Evolutionary conservation across 2,888 invertebrate genomes (phyloP).

Genomic region (Capitulum mitella): DNA sequence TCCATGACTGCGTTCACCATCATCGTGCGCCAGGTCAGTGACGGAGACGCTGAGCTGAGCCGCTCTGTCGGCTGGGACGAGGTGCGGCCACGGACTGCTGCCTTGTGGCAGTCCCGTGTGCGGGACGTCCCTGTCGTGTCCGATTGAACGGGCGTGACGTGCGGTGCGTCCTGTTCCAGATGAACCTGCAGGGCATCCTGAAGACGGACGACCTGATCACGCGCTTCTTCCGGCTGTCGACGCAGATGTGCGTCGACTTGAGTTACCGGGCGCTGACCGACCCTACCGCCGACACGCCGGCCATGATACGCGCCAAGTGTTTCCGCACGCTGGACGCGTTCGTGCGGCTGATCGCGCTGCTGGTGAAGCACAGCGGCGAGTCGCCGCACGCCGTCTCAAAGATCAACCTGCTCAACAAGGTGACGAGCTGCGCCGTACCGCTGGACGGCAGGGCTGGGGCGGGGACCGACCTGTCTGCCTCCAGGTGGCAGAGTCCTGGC

Average conservation of each 20-base stretch:
- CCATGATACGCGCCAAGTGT: constrained; percentile 75
- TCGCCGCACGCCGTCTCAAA: constrained; percentile 88
- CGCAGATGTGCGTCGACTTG: constrained; percentile 91
- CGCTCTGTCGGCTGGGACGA: too few species aligned
- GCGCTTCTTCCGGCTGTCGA: constrained; percentile 86
- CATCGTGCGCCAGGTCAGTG: constrained; percentile 92
- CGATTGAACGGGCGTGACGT: too few species aligned
- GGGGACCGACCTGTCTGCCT: too few species aligned
- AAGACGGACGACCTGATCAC: constrained; percentile 97
- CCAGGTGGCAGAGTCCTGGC: too few species aligned
- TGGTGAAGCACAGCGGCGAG: constrained; percentile 80
- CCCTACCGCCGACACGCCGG: constrained; percentile 39
- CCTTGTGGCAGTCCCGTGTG: too few species aligned
- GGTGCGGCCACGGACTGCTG: too few species aligned
- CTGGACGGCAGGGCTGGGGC: too few species aligned
- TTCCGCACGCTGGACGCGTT: constrained; percentile 94
- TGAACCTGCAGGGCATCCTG: constrained; percentile 91
- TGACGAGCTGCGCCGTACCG: too few species aligned
- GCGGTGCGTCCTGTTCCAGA: constrained; percentile 51
- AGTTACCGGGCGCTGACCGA: constrained; percentile 78
- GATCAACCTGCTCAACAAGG: constrained; percentile 92
- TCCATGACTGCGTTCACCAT: constrained; percentile 83
- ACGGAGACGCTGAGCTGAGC: too few species aligned
- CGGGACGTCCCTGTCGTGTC: too few species aligned
- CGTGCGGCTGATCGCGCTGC: constrained; percentile 80